Evolutionary conservation across 2,888 invertebrate species (phyloP), one percentile per base, ranked within the genome.

Genomic region (Osmoderma eremita): DNA sequence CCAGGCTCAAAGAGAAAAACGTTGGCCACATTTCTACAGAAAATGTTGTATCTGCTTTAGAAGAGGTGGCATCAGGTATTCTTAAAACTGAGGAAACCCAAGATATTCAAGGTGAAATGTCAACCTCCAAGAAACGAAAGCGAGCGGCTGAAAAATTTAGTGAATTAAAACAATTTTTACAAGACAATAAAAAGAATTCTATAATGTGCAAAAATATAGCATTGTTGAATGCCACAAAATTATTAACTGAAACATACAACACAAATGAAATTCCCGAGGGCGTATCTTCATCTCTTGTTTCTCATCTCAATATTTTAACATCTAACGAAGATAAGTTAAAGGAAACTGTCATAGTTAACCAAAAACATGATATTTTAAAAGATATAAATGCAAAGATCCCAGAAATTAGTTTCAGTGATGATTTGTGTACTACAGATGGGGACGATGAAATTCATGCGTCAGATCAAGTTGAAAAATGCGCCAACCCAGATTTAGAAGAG

Each of bases 201-300:
- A 30, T 36, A 24, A 58, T 39, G 39, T 61, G 24, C 18, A 81
- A 77, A 75, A 81, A 81, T 68, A 72, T 76, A 66, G 78, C 79
- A 13, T 65, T 81, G n/a, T 72, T 79, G 22, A 75, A 73, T 63
- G 71, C 78, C 45, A 74, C 78, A 10, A 77, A 72, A 61, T 63
- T 77, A 41, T 63, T 77, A 41, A 63, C 68, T 38, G 70, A 68
- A 42, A 58, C 66, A 3, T 65, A 73, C 63, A 63, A 49, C n/a
- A 56, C 13, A 18, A 54, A 64, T 18, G 64, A 69, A 65, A 39
- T 56, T 41, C 30, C 48, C 39, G 51, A 71, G 17, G 72, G 75
- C 13, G 70, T 72, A 24, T 49, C 68, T 3, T 62, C 71, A 36
- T 63, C 71, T 18, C 63, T 78, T 18, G 62, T 72, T 5, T 50